Base-by-base conservation (phyloP, 2,797 vertebrate genomes). In the Sparidentex hasta region DNA sequence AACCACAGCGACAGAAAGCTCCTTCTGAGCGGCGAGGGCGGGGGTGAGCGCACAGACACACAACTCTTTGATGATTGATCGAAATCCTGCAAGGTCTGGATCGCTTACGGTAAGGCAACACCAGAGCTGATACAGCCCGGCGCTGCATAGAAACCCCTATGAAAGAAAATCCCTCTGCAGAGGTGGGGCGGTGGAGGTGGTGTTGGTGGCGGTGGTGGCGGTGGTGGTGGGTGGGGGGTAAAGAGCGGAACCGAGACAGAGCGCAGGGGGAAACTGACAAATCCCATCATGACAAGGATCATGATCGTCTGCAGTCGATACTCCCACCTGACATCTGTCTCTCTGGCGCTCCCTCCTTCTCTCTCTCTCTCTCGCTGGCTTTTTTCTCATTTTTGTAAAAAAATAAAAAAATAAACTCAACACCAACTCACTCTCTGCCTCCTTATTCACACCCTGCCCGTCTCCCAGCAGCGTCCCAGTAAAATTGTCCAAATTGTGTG, bases 81-180 rank as follows among this genome's bases (percentile, higher is more conserved):
- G 91, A 92, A 93, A 93, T 93, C 92, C 90, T 68, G 84, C 90
- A 86, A 92, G 83, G 87, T 89, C 86, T 67, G 84, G 91, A 94
- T 94, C 90, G 23, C 91, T 95, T 94, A 90, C 94, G 83, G 95
- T 92, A 94, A 95, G 87, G 84, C 67, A 87, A 95, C 88, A 93
- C 94, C 91, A 70, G 62, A 87, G 91, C 92, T 91, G 90, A 93
- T 93, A 82, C 86, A 81, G 86, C 65, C 74, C 83, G 5, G 84
- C 63, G 38, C 71, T 71, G 86, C 81, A 81, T 56, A 83, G 67
- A 87, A 78, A 83, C 83, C 81, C 33, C 88, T 48, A 76, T 90
- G 92, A 92, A 93, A 92, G 85, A 80, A 86, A 90, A 93, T 89
- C 89, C 87, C 57, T 48, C 82, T 61, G 83, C 83, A 81, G 83